phyloP scores from a whole-genome alignment of 64 coral and sea anemone species.

The Dendronephthya gigantea region DNA sequence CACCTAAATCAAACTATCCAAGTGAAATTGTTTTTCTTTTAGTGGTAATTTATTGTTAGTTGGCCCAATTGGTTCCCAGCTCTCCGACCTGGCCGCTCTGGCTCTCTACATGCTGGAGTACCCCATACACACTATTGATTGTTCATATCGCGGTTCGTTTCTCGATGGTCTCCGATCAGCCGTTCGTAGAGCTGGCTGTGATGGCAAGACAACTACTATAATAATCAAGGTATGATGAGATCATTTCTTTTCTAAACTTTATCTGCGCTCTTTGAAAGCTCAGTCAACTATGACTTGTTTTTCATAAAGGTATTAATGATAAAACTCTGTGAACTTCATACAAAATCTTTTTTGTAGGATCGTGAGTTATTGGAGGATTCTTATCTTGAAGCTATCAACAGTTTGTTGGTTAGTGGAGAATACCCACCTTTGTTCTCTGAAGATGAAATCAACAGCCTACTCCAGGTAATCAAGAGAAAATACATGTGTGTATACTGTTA shows the following conservation, averaged over 20 bases:
- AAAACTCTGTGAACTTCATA: too few relatives aligned
- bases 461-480: conserved; percentile 45
- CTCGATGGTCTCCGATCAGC: conserved; percentile 87
- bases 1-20: too few relatives aligned
- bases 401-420: conserved; percentile 80
- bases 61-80: conserved; percentile 78
- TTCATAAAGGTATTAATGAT: too few relatives aligned
- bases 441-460: conserved; percentile 77
- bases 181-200: conserved; percentile 85
- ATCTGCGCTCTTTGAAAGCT: too few relatives aligned
- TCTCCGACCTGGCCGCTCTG: conserved; percentile 47
- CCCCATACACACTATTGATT: conserved; percentile 74
- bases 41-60: conserved; percentile 80
- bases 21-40: neutral
- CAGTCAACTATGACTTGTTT: too few relatives aligned
- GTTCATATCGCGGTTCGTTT: conserved; percentile 62
- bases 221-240: neutral
- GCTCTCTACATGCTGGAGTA: conserved; percentile 93
- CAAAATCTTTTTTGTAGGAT: conserved; percentile 40
- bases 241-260: neutral
- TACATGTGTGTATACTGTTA: too few relatives aligned
- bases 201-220: conserved; percentile 82
- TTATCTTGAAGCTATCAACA: conserved; percentile 82
- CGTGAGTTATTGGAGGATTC: conserved; percentile 67
- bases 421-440: conserved; percentile 86